A percentile compares a stretch with the other conserved stretches of the same genome.
Evolutionary conservation across 1,140 invertebrate genomes (phyloP).

Genomic region (Heliothis subflexa): DNA sequence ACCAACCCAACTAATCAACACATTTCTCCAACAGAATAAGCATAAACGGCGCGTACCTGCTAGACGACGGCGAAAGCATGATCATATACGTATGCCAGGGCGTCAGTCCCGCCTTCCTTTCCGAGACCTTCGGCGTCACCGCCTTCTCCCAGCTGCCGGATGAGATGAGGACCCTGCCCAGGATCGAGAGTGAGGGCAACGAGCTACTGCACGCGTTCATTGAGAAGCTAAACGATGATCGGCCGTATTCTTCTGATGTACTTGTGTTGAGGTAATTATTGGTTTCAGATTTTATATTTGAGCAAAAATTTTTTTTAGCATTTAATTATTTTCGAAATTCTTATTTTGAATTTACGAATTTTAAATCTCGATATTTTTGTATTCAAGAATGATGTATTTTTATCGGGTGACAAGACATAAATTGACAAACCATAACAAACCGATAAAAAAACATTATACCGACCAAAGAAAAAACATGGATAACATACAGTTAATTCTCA

Average conservation of each 20-base stretch:
- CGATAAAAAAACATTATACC: too few species aligned
- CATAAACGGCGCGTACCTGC: conserved; percentile 95
- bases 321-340: too few species aligned
- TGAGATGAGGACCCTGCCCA: conserved; percentile 91
- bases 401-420: too few species aligned
- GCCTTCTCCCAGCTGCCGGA: conserved; percentile 87
- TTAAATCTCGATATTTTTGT: too few species aligned
- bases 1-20: background rate
- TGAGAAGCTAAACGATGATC: conserved; percentile 93
- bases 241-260: conserved; percentile 92
- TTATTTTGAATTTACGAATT: too few species aligned
- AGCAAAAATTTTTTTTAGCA: background rate
- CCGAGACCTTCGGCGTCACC: conserved; percentile 88
- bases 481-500: too few species aligned
- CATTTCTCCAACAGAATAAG: conserved; percentile 88
- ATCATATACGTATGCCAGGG: conserved; percentile 95
- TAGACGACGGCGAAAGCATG: conserved; percentile 95
- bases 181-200: conserved; percentile 91
- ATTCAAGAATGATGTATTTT: too few species aligned
- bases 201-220: conserved; percentile 93
- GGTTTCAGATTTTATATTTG: background rate
- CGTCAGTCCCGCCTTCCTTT: conserved; percentile 91
- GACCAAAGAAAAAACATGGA: too few species aligned
- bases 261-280: conserved; percentile 92
- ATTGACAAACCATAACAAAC: too few species aligned